These are phyloP conservation scores for Lithodes maja DNA, from an alignment of 2,888 invertebrate genomes.

Conservation along the genomic window DNA sequence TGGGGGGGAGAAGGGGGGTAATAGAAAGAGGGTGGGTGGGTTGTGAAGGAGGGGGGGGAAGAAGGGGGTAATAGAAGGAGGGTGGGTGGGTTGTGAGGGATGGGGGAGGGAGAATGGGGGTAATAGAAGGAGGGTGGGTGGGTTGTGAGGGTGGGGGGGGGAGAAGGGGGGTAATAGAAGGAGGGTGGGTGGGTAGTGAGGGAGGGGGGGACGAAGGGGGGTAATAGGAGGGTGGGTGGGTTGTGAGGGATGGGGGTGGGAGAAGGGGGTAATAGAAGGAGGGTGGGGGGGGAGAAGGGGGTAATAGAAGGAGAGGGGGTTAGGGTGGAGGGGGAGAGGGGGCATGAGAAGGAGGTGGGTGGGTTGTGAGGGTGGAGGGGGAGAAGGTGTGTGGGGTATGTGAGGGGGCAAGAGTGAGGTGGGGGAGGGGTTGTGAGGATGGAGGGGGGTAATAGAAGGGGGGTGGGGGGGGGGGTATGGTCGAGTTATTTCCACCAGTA, in stretches of 20 bases:
- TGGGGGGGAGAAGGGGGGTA: background rate
- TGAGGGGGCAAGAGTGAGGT: background rate
- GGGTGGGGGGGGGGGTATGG: background rate
- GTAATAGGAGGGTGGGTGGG: background rate
- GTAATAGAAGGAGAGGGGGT: background rate
- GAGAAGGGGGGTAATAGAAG: background rate
- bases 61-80: background rate
- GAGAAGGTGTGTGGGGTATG: background rate
- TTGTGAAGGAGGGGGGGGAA: background rate
- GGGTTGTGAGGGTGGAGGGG: background rate
- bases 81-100: background rate
- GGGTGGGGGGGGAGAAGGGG: background rate
- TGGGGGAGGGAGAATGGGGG: background rate
- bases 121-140: background rate
- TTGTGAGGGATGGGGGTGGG: background rate
- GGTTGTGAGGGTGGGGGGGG: background rate
- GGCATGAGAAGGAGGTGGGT: background rate
- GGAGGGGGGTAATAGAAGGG: background rate
- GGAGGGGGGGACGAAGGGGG: background rate
- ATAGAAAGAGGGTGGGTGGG: background rate
- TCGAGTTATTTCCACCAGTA: background rate
- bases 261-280: background rate
- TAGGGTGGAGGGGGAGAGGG: background rate
- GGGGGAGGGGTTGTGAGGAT: background rate
- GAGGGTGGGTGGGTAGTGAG: background rate